A percentile compares a stretch with the other conserved stretches of the same genome.
Conservation (phyloP, 2,797 vertebrate species). For the Xerus rutilus region DNA sequence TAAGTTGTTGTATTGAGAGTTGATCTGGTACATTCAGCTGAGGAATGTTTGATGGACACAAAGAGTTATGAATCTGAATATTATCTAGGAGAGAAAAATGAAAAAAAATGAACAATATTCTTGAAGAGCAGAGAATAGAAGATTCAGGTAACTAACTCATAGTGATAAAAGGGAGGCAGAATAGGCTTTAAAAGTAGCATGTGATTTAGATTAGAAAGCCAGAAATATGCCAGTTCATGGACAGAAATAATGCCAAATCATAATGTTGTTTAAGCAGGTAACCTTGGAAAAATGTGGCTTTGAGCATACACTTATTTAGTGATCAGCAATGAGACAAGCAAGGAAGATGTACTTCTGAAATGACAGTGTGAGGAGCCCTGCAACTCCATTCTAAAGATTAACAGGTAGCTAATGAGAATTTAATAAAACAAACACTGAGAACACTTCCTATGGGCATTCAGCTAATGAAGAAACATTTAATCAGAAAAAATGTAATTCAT, state of each 20-base stretch:
- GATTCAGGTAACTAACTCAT: conserved; percentile 18
- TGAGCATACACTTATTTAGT: background rate
- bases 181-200: background rate
- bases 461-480: background rate
- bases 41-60: background rate
- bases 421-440: background rate
- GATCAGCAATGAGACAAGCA: background rate
- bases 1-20: background rate
- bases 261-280: background rate
- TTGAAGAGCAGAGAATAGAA: background rate
- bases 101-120: conserved; percentile 12
- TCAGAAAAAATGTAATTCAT: background rate
- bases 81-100: background rate
- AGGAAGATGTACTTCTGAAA: background rate
- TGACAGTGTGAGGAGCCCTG: background rate
- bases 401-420: background rate
- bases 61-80: background rate
- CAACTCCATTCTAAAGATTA: background rate
- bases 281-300: background rate
- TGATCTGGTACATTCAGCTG: background rate
- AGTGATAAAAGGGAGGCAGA: background rate
- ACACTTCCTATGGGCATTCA: background rate
- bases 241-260: background rate
- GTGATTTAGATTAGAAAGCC: background rate
- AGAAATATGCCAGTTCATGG: background rate